These are phyloP conservation scores for Sicus ferrugineus DNA, from an alignment of 2,888 invertebrate species.

Conservation along the genomic window DNA sequence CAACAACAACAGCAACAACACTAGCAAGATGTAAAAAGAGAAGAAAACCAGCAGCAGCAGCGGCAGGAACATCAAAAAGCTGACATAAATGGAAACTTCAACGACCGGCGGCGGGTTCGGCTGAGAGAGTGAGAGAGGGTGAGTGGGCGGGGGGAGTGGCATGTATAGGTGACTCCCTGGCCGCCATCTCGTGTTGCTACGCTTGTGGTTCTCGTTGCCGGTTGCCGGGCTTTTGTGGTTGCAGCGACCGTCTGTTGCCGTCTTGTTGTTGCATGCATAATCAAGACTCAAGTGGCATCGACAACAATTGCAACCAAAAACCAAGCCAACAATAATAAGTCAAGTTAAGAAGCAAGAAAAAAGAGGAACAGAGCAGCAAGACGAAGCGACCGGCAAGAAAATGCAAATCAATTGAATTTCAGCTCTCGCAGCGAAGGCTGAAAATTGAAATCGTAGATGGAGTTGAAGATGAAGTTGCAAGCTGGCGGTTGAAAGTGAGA, in stretches of 20 bases:
- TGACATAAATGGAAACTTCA: no score
- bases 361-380: background rate
- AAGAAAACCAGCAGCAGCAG: no score
- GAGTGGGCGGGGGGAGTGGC: no score
- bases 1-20: background rate
- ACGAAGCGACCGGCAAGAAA: slow-evolving; percentile 23
- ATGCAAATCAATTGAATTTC: slow-evolving; percentile 28
- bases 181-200: background rate
- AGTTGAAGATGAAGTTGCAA: slow-evolving; percentile 10
- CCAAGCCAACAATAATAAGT: background rate
- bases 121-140: no score
- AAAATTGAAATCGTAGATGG: slow-evolving; percentile 27
- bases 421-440: background rate
- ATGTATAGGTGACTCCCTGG: no score
- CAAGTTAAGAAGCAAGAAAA: slow-evolving; percentile 7
- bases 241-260: background rate
- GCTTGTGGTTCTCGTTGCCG: no score
- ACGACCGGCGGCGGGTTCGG: no score
- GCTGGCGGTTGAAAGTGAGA: no score
- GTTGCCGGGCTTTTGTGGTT: background rate
- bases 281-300: background rate
- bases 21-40: background rate
- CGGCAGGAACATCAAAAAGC: no score
- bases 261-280: background rate
- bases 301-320: background rate